Evolutionary conservation across 92 coral and sea anemone genomes (phyloP).

Genomic region (Epizoanthus stellaris): DNA sequence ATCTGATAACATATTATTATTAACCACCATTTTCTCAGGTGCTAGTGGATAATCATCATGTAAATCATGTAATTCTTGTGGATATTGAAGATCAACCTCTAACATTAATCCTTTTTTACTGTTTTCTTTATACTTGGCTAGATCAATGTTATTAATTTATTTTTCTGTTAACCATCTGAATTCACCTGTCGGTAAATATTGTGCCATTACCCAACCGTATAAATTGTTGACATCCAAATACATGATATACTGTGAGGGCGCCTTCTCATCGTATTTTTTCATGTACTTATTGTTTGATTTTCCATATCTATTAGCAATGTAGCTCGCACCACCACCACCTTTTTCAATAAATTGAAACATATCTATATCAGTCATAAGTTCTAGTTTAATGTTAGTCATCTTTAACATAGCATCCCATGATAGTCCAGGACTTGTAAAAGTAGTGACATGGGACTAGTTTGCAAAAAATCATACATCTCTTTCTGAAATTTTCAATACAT

Average conservation of each 20-base stretch:
- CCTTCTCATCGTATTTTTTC: no score
- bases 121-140: not conserved
- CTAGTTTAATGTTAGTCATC: not conserved
- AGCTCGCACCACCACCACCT: not conserved
- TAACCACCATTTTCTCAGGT: conserved; percentile 14
- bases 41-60: conserved; percentile 28
- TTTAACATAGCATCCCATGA: not conserved
- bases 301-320: not conserved
- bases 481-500: conserved; percentile 56
- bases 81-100: no score
- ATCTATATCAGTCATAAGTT: not conserved
- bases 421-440: not conserved
- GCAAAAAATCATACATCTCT: not conserved
- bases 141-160: conserved; percentile 7
- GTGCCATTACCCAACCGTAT: not conserved
- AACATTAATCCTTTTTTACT: no score
- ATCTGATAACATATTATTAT: not conserved
- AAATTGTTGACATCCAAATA: not conserved
- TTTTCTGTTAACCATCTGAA: conserved; percentile 31
- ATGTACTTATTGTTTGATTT: not conserved
- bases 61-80: not conserved
- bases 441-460: not conserved
- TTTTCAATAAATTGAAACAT: not conserved
- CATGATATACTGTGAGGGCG: no score
- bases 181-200: conserved; percentile 16